Evolutionary conservation across 2,113 vertebrate genomes (phyloP), one percentile per base, ranked within the genome.

Genomic region (Nematolebias whitei): DNA sequence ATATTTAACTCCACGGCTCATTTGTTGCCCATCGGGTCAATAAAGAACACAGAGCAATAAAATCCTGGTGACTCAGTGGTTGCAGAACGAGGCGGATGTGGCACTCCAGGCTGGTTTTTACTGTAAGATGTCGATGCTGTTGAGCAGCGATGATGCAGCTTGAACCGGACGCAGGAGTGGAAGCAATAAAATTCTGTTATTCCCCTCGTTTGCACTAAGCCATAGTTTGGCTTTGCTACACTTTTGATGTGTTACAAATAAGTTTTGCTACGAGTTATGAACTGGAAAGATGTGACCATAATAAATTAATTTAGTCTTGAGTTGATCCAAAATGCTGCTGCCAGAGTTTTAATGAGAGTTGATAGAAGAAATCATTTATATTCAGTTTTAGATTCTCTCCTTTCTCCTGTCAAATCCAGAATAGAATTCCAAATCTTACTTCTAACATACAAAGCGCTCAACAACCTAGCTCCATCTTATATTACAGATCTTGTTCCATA

Each of bases 81-180:
- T 68, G 70, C 57, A 74, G 54, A 73, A 32, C 10, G 0, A 57
- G 55, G 23, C 40, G 71, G 85, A 84, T 87, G 85, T 84, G 78
- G 80, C 48, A 18, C 57, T 59, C 20, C 64, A 71, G 80, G 43
- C 9, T 58, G 50, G 63, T 23, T 63, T 59, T 83, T 78, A 74
- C 77, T 65, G 77, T 78, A 80, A 82, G 68, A 74, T 48, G 76
- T 76, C 79, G 52, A n/a, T n/a, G n/a, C n/a, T n/a, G n/a, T 66
- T 41, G 48, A 24, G 52, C 71, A 57, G 78, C 15, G 18, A 55
- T 60, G 69, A 58, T 62, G 57, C 47, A 71, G 62, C 72, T 62
- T 12, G 77, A 49, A 47, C 47, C 47, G 15, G 18, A 72, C 71
- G 73, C 48, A 40, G 63, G 68, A 62, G 72, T 71, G 76, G 82